These are phyloP conservation scores for Sebastes trivittatus DNA, from an alignment of 2,797 vertebrate genomes.

Conservation along the genomic window DNA sequence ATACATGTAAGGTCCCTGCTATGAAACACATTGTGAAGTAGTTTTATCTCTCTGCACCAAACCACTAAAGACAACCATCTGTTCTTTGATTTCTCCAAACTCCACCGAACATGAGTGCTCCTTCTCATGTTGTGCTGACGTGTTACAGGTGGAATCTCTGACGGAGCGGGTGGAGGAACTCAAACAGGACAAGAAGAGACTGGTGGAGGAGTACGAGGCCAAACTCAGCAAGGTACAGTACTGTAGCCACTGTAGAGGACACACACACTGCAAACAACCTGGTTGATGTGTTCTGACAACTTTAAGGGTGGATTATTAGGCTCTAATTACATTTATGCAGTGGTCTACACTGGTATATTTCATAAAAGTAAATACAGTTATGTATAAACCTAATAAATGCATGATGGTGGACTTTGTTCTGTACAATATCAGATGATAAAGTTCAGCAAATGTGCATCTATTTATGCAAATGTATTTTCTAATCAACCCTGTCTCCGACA, in stretches of 20 bases:
- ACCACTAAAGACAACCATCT: background rate
- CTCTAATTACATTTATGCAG: no score
- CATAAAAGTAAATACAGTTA: background rate
- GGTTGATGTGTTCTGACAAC: background rate
- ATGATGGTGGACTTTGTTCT: background rate
- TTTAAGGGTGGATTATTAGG: background rate
- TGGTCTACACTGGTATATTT: background rate
- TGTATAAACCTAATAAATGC: background rate
- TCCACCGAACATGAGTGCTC: background rate
- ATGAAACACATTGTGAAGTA: background rate
- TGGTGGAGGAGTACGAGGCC: slow-evolving; percentile 95
- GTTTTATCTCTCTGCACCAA: background rate
- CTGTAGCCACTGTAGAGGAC: background rate
- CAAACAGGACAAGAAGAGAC: slow-evolving; percentile 90
- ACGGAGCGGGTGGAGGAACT: slow-evolving; percentile 90
- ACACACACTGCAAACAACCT: background rate
- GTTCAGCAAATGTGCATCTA: background rate
- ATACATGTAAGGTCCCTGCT: background rate
- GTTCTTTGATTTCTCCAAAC: background rate
- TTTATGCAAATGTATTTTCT: background rate
- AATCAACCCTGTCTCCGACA: no score
- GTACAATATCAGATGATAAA: background rate
- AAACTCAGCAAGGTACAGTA: slow-evolving; percentile 89
- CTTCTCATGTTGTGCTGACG: background rate
- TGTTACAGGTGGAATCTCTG: slow-evolving; percentile 87